Evolutionary conservation across 2,113 vertebrate genomes (phyloP).

Genomic region (Micronycteris hirsuta): DNA sequence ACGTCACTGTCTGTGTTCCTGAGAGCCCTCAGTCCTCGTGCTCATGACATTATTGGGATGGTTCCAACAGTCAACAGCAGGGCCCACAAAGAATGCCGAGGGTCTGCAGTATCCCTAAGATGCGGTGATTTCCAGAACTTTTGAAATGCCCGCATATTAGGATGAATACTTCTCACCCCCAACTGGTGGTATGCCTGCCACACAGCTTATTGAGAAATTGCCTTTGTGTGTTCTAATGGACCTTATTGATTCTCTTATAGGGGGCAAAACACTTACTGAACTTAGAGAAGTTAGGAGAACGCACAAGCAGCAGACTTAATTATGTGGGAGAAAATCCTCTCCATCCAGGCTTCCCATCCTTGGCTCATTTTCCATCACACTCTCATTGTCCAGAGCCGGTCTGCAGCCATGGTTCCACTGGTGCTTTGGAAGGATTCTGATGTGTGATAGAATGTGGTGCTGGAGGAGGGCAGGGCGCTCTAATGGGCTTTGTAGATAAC

Average conservation of each 20-base stretch:
- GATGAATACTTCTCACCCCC: neutral
- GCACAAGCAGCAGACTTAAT: neutral
- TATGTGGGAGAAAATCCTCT: slow-evolving; percentile 22
- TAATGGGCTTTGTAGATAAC: neutral
- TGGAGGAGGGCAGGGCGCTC: neutral
- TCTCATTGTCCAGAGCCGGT: neutral
- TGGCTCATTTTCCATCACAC: neutral
- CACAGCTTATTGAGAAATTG: neutral
- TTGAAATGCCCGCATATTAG: neutral
- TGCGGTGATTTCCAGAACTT: neutral
- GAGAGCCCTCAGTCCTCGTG: neutral
- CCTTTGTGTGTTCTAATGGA: slow-evolving; percentile 42
- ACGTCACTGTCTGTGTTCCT: neutral
- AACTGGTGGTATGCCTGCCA: neutral
- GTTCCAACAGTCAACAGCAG: neutral
- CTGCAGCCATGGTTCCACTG: neutral
- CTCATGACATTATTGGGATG: neutral
- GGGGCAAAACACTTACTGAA: slow-evolving; percentile 13
- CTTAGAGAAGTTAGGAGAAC: slow-evolving; percentile 2
- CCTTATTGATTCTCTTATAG: slow-evolving; percentile 27
- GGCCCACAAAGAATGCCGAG: neutral
- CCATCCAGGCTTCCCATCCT: neutral
- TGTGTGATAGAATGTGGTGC: neutral
- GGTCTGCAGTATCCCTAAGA: neutral
- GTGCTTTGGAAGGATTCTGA: neutral